These are phyloP conservation scores for Diachrysia chrysitis DNA, from an alignment of 2,888 invertebrate species.

Conservation along the genomic window DNA sequence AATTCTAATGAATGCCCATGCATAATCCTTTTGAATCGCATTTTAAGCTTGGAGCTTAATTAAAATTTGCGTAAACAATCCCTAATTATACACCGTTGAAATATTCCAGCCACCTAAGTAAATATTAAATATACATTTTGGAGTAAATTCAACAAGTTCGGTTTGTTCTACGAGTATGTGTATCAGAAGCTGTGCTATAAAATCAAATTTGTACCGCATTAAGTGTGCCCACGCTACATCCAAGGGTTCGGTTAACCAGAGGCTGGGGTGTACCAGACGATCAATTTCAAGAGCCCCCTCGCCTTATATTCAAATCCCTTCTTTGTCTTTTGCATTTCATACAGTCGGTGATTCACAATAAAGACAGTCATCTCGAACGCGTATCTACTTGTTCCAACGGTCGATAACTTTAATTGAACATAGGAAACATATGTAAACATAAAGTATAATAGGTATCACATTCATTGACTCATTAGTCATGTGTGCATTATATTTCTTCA, in stretches of 20 bases:
- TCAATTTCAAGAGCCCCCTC: conserved; percentile 87
- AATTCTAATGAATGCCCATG: conserved; percentile 34
- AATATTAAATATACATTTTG: conserved; percentile 27
- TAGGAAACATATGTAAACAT: conserved; percentile 30
- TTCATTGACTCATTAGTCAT: neutral
- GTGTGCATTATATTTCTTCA: conserved; percentile 20
- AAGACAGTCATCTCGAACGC: conserved; percentile 61
- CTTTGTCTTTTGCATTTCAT: conserved; percentile 86
- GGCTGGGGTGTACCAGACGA: conserved; percentile 82
- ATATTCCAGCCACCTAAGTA: conserved; percentile 15
- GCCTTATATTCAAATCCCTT: conserved; percentile 87
- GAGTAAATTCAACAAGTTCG: conserved; percentile 55
- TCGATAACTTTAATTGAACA: conserved; percentile 50
- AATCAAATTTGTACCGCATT: conserved; percentile 87
- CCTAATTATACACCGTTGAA: conserved; percentile 21
- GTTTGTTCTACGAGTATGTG: conserved; percentile 37
- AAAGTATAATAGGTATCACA: conserved; percentile 8
- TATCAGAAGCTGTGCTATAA: conserved; percentile 64
- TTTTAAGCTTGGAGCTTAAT: conserved; percentile 22
- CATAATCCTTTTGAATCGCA: conserved; percentile 34
- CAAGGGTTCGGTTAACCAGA: conserved; percentile 84
- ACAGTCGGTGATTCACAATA: conserved; percentile 82
- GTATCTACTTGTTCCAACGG: conserved; percentile 57
- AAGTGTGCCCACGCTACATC: conserved; percentile 73
- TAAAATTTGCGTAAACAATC: conserved; percentile 28